phyloP scores from a whole-genome alignment of 1,140 invertebrate species.

The Hypothenemus hampei region DNA sequence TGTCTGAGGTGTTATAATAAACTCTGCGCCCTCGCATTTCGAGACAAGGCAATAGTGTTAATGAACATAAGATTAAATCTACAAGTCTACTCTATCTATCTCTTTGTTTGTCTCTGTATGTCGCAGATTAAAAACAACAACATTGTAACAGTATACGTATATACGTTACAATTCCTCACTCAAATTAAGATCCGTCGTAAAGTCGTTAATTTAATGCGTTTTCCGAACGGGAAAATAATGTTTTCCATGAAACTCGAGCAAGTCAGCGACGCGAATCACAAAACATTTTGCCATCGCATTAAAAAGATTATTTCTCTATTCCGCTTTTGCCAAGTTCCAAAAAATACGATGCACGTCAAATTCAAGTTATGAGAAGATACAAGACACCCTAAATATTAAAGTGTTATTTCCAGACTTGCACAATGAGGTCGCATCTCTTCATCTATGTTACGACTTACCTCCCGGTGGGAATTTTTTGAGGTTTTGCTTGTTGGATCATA shows the following conservation, averaged over 20 bases:
- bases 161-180: conserved; percentile 1
- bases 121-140: conserved; percentile 10
- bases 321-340: background rate
- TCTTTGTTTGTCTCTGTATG: no score
- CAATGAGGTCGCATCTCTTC: no score
- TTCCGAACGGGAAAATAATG: background rate
- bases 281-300: no score
- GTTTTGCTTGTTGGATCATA: conserved; percentile 2
- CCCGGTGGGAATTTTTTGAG: conserved; percentile 14
- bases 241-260: no score
- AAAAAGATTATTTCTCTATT: background rate
- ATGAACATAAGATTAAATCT: conserved; percentile 19
- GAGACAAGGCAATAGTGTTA: conserved; percentile 15
- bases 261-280: no score
- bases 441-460: conserved; percentile 16
- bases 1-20: conserved; percentile 9
- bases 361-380: conserved; percentile 16
- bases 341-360: background rate
- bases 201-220: conserved; percentile 17
- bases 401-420: conserved; percentile 17
- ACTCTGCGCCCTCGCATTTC: conserved; percentile 3
- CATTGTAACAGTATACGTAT: background rate
- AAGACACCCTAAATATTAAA: conserved; percentile 23
- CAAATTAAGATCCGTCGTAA: conserved; percentile 9
- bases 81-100: conserved; percentile 5